These are phyloP conservation scores for Coilia nasus DNA, from an alignment of 2,797 vertebrate species.

Conservation along the genomic window DNA sequence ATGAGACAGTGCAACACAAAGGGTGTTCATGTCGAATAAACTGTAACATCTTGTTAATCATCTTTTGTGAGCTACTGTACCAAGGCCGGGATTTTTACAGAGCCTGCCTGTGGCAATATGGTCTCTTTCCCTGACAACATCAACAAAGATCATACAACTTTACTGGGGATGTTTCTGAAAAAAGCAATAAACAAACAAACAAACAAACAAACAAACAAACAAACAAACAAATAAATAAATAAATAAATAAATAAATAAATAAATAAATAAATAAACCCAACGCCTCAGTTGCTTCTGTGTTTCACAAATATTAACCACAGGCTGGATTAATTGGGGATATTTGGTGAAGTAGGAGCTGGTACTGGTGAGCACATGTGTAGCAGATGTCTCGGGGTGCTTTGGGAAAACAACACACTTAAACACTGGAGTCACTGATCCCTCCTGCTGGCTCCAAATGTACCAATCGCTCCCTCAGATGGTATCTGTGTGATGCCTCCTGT, in stretches of 20 bases:
- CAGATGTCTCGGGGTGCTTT: not conserved
- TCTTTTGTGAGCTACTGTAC: not conserved
- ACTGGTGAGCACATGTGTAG: not conserved
- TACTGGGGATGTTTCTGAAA: too few relatives aligned
- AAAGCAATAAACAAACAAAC: too few relatives aligned
- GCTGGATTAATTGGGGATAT: not conserved
- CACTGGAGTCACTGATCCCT: constrained; percentile 13
- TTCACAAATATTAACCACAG: constrained; percentile 8
- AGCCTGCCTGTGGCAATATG: not conserved
- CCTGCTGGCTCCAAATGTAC: not conserved
- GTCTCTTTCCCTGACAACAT: too few relatives aligned
- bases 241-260: too few relatives aligned
- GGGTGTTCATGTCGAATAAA: not conserved
- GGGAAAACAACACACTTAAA: constrained; percentile 3
- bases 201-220: too few relatives aligned
- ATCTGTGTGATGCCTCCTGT: not conserved
- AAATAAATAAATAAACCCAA: too few relatives aligned
- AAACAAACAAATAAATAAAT: too few relatives aligned
- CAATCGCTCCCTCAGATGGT: not conserved
- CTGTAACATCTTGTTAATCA: not conserved
- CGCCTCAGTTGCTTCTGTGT: constrained; percentile 13
- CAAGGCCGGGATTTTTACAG: not conserved
- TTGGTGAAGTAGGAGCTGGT: not conserved
- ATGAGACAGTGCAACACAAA: not conserved
- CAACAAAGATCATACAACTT: too few relatives aligned